phyloP scores from a whole-genome alignment of 2,113 vertebrate genomes.

The Proteles cristata region DNA sequence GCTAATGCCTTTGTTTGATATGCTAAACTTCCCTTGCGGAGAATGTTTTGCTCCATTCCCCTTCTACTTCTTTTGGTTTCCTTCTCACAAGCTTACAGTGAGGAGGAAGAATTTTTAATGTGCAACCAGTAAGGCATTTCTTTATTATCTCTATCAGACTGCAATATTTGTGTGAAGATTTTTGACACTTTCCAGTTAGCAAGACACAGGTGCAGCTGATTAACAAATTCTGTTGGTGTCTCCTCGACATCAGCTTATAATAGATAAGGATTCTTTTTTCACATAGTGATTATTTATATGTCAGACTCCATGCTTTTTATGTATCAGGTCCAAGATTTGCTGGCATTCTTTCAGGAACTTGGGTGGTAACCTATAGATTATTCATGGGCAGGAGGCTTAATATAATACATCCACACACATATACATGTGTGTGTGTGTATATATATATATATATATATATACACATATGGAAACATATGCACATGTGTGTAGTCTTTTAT shows the following conservation, averaged over 20 bases:
- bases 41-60: slow-evolving; percentile 50
- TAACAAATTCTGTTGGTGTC: slow-evolving; percentile 20
- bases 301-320: slow-evolving; percentile 6
- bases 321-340: background rate
- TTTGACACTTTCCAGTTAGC: slow-evolving; percentile 50
- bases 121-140: slow-evolving; percentile 11
- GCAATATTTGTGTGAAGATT: background rate
- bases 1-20: slow-evolving; percentile 58
- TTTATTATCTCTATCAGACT: slow-evolving; percentile 33
- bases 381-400: background rate
- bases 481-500: background rate
- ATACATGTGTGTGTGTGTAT: background rate
- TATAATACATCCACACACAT: background rate
- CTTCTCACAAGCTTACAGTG: slow-evolving; percentile 15
- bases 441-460: background rate
- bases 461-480: background rate
- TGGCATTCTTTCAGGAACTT: background rate
- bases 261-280: slow-evolving; percentile 23
- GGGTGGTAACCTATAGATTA: background rate
- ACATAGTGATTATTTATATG: background rate
- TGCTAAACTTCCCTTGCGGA: slow-evolving; percentile 49
- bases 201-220: slow-evolving; percentile 29
- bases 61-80: slow-evolving; percentile 14
- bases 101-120: background rate
- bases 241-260: background rate